Base-by-base conservation (phyloP, 2,113 vertebrate genomes). In the Phoenicopterus ruber region DNA sequence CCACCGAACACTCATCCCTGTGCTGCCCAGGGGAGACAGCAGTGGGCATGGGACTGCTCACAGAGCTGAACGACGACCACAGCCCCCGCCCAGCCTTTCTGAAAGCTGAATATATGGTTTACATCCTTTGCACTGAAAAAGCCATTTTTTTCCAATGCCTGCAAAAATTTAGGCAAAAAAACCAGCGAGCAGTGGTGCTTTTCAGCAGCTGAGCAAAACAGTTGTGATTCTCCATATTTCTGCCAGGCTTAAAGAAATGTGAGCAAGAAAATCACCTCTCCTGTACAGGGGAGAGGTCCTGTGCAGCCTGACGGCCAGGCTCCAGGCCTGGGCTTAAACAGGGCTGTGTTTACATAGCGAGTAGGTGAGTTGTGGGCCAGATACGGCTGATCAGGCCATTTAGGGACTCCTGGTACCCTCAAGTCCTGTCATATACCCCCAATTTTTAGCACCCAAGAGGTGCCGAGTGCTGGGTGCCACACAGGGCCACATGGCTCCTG, bases 121-220 rank as follows among this genome's bases (percentile, higher is more conserved):
- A 50, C 19, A 46, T 38, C n/a, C 31, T 34, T 65, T 71, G 40
- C 52, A 59, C 3, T 28, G 34, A 66, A 87, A 89, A 70, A 46
- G 7, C 0, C 1, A 0, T 6, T 17, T 62, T 13, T 11, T 10
- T 10, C 12, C 34, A 67, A 26, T 26, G 20, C 24, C 55, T 32
- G 65, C n/a, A 92, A 94, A 92, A 79, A 25, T 13, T n/a, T 58
- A 59, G 21, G 22, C 42, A 47, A 91, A 54, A 61, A 61, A 90
- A 76, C 3, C 86, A 87, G 29, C 28, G 28, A 77, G 66, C 44
- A 49, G 49, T 34, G 16, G 17, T 63, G 20, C 26, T 85, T 79
- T 85, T 40, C n/a, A 79, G 52, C 38, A 90, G n/a, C 66, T 76
- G 36, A 76, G 44, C n/a, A 38, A n/a, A 92, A 38, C 20, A 38